Conservation (phyloP, 2,888 invertebrate genomes). For the Microchrysa polita region DNA sequence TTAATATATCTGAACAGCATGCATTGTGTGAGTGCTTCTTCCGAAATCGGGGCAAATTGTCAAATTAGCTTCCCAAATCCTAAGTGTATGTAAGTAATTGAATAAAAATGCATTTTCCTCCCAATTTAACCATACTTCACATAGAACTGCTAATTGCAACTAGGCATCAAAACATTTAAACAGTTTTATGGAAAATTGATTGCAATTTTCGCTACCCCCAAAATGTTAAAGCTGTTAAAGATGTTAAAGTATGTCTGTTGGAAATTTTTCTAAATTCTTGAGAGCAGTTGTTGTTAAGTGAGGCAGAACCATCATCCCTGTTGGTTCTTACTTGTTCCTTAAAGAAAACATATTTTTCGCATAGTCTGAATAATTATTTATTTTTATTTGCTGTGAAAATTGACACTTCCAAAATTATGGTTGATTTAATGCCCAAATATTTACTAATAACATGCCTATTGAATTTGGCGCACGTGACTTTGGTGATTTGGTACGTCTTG, state of each 20-base stretch:
- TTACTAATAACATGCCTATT: too few species aligned
- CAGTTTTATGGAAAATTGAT: neutral
- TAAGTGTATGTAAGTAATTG: neutral
- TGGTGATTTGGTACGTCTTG: too few species aligned
- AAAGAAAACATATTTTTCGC: too few species aligned
- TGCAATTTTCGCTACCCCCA: neutral
- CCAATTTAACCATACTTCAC: constrained; percentile 7
- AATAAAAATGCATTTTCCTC: neutral
- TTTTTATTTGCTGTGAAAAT: too few species aligned
- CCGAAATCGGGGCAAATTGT: neutral
- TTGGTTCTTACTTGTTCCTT: too few species aligned
- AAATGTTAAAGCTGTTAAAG: neutral
- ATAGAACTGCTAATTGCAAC: constrained; percentile 12
- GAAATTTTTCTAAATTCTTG: neutral
- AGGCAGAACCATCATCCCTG: neutral
- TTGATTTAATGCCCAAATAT: too few species aligned
- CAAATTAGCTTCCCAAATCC: neutral
- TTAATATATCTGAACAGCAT: neutral
- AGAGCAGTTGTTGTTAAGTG: neutral
- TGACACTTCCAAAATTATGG: too few species aligned
- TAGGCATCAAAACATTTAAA: neutral
- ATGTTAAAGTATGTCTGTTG: too few species aligned
- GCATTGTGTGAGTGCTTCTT: neutral
- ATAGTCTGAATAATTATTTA: too few species aligned
- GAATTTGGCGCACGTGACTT: too few species aligned